Percentiles rank a stretch among this genome's conserved stretches.
phyloP scores from a whole-genome alignment of 2,113 vertebrate species.

The Emydura subglobosa region DNA sequence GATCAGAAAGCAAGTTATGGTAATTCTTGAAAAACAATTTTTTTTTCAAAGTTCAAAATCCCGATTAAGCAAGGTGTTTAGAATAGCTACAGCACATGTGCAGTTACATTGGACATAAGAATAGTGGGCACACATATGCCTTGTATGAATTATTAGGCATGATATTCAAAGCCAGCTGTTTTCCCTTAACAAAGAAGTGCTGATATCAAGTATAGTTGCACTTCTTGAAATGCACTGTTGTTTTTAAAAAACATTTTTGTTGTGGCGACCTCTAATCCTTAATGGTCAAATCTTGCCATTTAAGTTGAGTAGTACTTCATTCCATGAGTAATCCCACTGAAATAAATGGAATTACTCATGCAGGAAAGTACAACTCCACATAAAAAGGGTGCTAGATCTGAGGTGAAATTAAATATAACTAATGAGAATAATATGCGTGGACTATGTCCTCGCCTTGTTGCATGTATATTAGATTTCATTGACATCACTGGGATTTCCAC shows the following conservation, averaged over 20 bases:
- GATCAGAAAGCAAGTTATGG: not conserved
- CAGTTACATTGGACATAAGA: not conserved
- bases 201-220: not conserved
- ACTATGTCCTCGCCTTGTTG: slow-evolving; percentile 1
- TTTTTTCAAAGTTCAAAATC: not conserved
- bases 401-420: slow-evolving; percentile 4
- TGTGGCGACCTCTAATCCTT: not conserved
- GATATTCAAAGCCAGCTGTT: slow-evolving; percentile 2
- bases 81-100: not conserved
- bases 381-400: not conserved
- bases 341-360: slow-evolving; percentile 7
- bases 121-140: not conserved
- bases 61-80: not conserved
- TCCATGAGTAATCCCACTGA: not conserved
- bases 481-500: slow-evolving; percentile 38
- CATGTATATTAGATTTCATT: not conserved
- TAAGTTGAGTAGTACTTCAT: not conserved
- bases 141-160: not conserved
- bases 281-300: not conserved
- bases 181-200: not conserved
- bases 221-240: not conserved
- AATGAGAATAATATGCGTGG: not conserved
- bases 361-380: not conserved
- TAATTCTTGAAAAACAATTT: not conserved
- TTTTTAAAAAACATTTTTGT: not conserved